Conservation (phyloP, 2,888 invertebrate species). For the Stegana nigrithorax region DNA sequence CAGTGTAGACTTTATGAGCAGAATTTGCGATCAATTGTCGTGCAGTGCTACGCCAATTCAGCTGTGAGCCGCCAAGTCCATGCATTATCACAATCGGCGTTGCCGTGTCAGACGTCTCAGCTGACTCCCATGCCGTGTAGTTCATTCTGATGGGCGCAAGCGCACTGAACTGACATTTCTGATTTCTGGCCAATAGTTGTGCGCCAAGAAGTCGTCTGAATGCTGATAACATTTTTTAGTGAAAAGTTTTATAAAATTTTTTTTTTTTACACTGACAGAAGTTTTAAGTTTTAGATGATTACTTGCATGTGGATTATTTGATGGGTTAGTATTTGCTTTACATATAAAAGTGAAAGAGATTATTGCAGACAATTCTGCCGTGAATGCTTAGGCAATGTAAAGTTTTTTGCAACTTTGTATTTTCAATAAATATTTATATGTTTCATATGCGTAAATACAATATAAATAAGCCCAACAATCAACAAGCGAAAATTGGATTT, state of each 20-base stretch:
- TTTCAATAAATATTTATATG: neutral
- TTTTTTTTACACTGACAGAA: too few relatives aligned
- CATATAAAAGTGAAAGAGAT: too few relatives aligned
- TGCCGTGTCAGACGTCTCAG: constrained; percentile 16
- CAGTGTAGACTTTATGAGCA: constrained; percentile 24
- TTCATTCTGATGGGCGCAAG: constrained; percentile 25
- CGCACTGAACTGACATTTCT: neutral
- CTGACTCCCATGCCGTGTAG: constrained; percentile 21
- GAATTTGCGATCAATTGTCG: constrained; percentile 21
- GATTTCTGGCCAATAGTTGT: neutral
- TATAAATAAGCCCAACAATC: neutral
- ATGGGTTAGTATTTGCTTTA: too few relatives aligned
- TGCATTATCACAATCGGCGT: constrained; percentile 37
- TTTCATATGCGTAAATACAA: neutral
- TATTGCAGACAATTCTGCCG: too few relatives aligned
- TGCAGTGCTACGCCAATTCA: constrained; percentile 28
- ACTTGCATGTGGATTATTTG: too few relatives aligned
- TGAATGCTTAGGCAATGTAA: neutral
- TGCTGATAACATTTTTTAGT: neutral
- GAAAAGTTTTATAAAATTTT: too few relatives aligned
- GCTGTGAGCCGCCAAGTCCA: constrained; percentile 18
- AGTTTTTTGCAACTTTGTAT: neutral
- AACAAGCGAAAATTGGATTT: neutral
- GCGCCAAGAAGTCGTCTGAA: neutral
- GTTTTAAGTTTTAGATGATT: too few relatives aligned